These are phyloP conservation scores for Gymnoscopelus braueri DNA, from an alignment of 2,797 vertebrate species.

Conservation along the genomic window DNA sequence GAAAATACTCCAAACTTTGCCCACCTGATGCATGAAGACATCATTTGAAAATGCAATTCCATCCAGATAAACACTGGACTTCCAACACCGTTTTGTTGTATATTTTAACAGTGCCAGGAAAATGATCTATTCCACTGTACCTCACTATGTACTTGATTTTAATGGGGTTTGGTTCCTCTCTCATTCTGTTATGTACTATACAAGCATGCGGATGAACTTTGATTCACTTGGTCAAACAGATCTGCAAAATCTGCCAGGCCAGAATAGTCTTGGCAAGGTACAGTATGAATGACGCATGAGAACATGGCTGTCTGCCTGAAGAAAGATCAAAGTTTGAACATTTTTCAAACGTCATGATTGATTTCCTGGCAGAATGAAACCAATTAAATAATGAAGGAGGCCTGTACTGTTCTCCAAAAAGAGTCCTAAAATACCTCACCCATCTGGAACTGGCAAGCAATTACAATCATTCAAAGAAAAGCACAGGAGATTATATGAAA, in stretches of 20 bases:
- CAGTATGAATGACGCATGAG: conserved; percentile 1
- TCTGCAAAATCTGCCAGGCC: background rate
- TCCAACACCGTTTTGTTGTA: background rate
- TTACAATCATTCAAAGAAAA: conserved; percentile 22
- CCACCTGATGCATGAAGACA: conserved; percentile 27
- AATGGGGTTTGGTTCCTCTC: background rate
- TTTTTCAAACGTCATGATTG: conserved; percentile 1
- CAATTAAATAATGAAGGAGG: conserved; percentile 17
- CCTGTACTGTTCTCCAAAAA: conserved; percentile 12
- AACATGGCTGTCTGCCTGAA: background rate
- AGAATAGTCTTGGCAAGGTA: conserved; percentile 4
- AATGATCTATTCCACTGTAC: background rate
- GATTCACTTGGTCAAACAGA: background rate
- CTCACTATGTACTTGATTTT: background rate
- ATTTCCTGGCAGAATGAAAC: conserved; percentile 19
- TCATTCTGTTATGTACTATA: too few relatives aligned
- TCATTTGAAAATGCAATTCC: conserved; percentile 9
- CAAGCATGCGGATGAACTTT: background rate
- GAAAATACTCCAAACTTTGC: conserved; percentile 37
- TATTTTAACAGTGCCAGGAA: background rate
- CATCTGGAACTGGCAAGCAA: conserved; percentile 32
- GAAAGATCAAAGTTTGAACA: conserved; percentile 2
- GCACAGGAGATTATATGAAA: conserved; percentile 30
- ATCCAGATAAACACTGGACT: conserved; percentile 15
- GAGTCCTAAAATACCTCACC: conserved; percentile 14